Evolutionary conservation across 2,888 invertebrate species (phyloP).

Genomic region (Cephalotes varians): DNA sequence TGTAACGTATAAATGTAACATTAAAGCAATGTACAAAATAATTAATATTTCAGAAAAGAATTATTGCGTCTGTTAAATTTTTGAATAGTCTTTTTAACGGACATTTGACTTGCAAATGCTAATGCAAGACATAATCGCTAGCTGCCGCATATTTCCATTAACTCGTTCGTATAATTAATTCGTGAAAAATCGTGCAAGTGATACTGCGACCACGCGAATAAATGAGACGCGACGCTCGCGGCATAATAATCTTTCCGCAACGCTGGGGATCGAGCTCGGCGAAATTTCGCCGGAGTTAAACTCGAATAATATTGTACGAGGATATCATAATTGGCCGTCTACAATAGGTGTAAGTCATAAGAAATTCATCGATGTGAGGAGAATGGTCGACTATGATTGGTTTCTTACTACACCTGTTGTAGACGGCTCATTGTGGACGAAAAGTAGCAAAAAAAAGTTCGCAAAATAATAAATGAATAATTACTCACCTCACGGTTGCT

Average conservation of each 20-base stretch:
- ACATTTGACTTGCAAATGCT: neutral
- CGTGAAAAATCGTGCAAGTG: constrained; percentile 7
- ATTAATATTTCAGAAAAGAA: neutral
- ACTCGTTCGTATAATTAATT: neutral
- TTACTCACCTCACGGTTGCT: neutral
- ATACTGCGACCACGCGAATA: neutral
- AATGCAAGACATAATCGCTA: neutral
- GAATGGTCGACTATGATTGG: too few relatives aligned
- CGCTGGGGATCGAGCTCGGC: neutral
- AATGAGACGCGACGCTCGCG: neutral
- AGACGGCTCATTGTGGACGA: too few relatives aligned
- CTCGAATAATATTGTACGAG: neutral
- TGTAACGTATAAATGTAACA: neutral
- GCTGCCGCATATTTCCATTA: neutral
- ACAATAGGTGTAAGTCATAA: too few relatives aligned
- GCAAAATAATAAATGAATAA: constrained; percentile 16
- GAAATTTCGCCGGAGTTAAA: neutral
- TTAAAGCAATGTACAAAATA: neutral
- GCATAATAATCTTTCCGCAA: neutral
- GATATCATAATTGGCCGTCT: too few relatives aligned
- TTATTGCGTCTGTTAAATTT: neutral
- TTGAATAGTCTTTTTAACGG: neutral
- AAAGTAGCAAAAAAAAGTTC: neutral
- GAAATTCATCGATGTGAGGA: too few relatives aligned
- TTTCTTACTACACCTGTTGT: too few relatives aligned